phyloP scores from a whole-genome alignment of 2,113 vertebrate genomes.

The Mustela nigripes region DNA sequence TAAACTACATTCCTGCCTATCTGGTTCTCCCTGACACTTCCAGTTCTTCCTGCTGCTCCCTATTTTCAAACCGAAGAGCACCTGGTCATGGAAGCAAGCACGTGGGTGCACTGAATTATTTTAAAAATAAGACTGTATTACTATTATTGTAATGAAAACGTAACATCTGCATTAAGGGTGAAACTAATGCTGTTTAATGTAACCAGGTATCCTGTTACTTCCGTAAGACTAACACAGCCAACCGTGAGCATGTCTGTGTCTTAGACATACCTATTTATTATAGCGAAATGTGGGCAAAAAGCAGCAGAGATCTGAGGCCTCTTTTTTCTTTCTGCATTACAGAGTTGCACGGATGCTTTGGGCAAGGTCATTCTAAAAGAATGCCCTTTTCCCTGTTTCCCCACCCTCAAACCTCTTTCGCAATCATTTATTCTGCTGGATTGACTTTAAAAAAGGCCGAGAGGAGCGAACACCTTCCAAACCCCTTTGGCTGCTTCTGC shows the following conservation, averaged over 20 bases:
- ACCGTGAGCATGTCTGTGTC: neutral
- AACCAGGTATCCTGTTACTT: neutral
- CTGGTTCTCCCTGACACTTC: neutral
- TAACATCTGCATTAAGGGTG: neutral
- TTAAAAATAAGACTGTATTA: neutral
- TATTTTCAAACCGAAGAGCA: conserved; percentile 20
- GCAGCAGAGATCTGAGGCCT: neutral
- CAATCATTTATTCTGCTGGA: neutral
- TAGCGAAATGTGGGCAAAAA: neutral
- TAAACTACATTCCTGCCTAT: neutral
- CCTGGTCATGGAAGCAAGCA: neutral
- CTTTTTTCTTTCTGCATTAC: neutral
- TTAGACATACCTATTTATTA: neutral
- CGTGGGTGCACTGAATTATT: neutral
- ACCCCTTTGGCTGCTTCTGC: neutral
- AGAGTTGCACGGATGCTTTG: neutral
- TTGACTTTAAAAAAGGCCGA: neutral
- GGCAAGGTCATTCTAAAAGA: neutral
- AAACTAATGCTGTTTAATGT: neutral
- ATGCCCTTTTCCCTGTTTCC: neutral
- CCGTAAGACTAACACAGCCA: neutral
- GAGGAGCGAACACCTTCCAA: neutral
- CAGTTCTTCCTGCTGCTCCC: neutral
- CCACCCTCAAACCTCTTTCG: neutral
- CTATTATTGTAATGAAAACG: conserved; percentile 14